These are phyloP conservation scores for Drosophila seclusa DNA, from an alignment of 2,888 invertebrate species.

Conservation along the genomic window DNA sequence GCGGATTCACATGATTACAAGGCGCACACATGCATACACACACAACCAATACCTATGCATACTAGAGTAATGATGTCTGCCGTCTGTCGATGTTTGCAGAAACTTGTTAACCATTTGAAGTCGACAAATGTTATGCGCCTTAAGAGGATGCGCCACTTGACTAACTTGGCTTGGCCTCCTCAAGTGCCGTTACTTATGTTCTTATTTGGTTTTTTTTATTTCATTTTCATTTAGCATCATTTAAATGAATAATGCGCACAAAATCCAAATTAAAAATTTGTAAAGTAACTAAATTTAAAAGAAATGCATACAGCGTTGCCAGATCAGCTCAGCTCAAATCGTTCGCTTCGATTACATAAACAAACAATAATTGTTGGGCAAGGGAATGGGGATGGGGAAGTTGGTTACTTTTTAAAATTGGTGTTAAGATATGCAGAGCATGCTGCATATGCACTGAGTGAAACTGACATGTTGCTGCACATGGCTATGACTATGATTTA, in stretches of 20 bases:
- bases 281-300: too few relatives aligned
- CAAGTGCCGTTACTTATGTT: conserved; percentile 20
- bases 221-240: conserved; percentile 4
- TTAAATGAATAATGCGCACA: conserved; percentile 33
- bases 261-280: conserved; percentile 35
- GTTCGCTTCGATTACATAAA: not conserved
- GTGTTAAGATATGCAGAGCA: conserved; percentile 44
- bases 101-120: conserved; percentile 77
- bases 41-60: not conserved
- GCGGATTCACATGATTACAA: conserved; percentile 79
- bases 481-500: conserved; percentile 71
- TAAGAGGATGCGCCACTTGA: conserved; percentile 49
- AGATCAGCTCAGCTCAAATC: not conserved
- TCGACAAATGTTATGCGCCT: conserved; percentile 71
- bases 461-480: conserved; percentile 1
- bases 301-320: not conserved
- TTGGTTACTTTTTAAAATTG: not conserved
- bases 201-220: conserved; percentile 12
- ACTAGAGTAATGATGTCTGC: conserved; percentile 72
- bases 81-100: conserved; percentile 65
- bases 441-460: conserved; percentile 24
- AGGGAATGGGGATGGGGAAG: not conserved
- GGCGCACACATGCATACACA: conserved; percentile 8
- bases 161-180: conserved; percentile 27
- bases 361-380: not conserved